Conservation (phyloP, 2,113 vertebrate genomes). For the Oxyura jamaicensis region DNA sequence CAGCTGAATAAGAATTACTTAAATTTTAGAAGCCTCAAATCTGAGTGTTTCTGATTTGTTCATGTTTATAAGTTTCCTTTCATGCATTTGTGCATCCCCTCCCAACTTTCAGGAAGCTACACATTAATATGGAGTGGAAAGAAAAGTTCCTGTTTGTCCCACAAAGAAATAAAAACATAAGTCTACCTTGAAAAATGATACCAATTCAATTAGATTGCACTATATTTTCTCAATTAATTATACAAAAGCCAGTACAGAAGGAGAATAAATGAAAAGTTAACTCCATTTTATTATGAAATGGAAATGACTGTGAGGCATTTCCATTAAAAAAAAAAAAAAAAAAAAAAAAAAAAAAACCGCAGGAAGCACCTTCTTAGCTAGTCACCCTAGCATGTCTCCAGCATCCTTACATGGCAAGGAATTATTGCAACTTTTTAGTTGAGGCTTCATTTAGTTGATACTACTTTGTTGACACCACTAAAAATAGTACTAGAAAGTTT, state of each 20-base stretch:
- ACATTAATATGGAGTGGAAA: background rate
- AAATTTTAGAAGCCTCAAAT: background rate
- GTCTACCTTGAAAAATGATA: background rate
- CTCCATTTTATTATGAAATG: slow-evolving; percentile 2
- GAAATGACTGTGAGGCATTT: background rate
- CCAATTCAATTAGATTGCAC: background rate
- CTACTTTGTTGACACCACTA: background rate
- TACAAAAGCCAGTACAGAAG: background rate
- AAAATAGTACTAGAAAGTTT: background rate
- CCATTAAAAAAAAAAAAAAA: background rate
- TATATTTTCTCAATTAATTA: background rate
- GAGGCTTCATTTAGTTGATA: background rate
- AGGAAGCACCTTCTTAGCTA: background rate
- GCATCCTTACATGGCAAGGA: background rate
- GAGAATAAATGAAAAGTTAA: background rate
- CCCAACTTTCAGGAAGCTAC: background rate
- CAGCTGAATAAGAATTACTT: slow-evolving; percentile 16
- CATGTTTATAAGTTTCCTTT: background rate
- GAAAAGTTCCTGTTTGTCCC: background rate
- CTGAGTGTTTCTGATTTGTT: background rate
- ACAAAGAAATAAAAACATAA: background rate
- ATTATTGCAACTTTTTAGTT: background rate
- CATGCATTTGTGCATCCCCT: background rate
- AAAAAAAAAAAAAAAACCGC: no score
- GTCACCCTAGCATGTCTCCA: background rate